Base-by-base conservation (phyloP, 2,888 invertebrate genomes). In the Tipula lateralis region DNA sequence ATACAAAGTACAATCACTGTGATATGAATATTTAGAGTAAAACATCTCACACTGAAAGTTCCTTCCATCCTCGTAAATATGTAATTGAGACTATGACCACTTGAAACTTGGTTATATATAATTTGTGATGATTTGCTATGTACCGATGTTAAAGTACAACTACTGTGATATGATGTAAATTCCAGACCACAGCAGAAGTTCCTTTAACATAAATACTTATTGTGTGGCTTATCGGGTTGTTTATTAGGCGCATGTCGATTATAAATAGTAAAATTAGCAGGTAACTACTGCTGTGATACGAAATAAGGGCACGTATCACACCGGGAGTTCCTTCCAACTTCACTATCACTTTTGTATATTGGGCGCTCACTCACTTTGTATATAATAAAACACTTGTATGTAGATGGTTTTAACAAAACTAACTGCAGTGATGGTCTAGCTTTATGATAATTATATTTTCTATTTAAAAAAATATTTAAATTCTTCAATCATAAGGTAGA, bases 271-370 rank as follows among this genome's bases (percentile, higher is more conserved):
- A 39, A 84, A 84, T 83, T 85, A 80, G 83, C 85, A 88, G 88
- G 88, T 89, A 90, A 90, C 89, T 89, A 88, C 87, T 88, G 89
- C 90, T 90, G 90, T 90, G 90, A 90, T 90, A 90, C 88, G 85
- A 81, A n/a, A n/a, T n/a, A n/a, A 85, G 84, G 84, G 85, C 85
- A 88, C 89, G 90, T 86, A 88, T 88, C 89, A 88, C 89, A 85
- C 86, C 89, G 88, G 87, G 84, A 90, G 89, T 89, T 88, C 89
- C 90, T 88, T 86, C 86, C 5, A 84, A 84, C 29, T 84, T 84
- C 29, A 24, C 13, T 50, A 50, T 19, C 50, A 34, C 34, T 6
- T 36, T 24, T 9, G 12, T 36, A 7, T 83, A 44, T 44, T 44
- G n/a, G 36, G n/a, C n/a, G n/a, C 12, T 36, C 12, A 12, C 6